These are phyloP conservation scores for Acanthiza pusilla DNA, from an alignment of 2,797 vertebrate genomes.

Conservation along the genomic window DNA sequence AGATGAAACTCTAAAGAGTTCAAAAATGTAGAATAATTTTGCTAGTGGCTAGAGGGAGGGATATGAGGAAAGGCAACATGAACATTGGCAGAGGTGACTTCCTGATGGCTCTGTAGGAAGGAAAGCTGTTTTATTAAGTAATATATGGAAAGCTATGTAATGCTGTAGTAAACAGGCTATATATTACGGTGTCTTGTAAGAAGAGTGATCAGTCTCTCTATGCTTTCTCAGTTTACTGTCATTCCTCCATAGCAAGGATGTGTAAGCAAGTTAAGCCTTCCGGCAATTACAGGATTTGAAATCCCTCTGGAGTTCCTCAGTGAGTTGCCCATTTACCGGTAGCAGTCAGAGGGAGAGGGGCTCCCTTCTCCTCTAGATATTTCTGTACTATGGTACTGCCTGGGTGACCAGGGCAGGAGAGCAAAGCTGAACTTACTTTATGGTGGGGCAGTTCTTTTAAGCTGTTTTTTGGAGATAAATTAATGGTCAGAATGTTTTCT, in stretches of 20 bases:
- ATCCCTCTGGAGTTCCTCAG: neutral
- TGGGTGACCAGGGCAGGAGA: neutral
- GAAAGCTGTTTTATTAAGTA: neutral
- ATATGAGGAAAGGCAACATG: neutral
- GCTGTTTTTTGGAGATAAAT: conserved; percentile 48
- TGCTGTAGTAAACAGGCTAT: neutral
- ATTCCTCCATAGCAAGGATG: neutral
- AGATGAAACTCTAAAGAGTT: neutral
- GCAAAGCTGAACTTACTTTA: conserved; percentile 3
- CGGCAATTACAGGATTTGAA: neutral
- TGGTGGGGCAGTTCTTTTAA: conserved; percentile 43
- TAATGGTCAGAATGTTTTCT: conserved; percentile 67
- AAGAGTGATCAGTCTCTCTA: neutral
- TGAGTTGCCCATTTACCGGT: neutral
- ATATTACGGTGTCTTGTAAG: neutral
- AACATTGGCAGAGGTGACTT: neutral
- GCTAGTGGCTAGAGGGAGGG: neutral
- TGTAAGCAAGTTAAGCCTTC: neutral
- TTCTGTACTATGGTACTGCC: neutral
- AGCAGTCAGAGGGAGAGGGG: neutral
- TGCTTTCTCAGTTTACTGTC: neutral
- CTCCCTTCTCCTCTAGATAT: neutral
- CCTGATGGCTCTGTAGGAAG: neutral
- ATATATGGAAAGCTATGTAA: neutral
- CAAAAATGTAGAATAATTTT: neutral